Evolutionary conservation across 2,113 vertebrate species (phyloP), one percentile per base, ranked within the genome.

Genomic region (Camelus bactrianus): DNA sequence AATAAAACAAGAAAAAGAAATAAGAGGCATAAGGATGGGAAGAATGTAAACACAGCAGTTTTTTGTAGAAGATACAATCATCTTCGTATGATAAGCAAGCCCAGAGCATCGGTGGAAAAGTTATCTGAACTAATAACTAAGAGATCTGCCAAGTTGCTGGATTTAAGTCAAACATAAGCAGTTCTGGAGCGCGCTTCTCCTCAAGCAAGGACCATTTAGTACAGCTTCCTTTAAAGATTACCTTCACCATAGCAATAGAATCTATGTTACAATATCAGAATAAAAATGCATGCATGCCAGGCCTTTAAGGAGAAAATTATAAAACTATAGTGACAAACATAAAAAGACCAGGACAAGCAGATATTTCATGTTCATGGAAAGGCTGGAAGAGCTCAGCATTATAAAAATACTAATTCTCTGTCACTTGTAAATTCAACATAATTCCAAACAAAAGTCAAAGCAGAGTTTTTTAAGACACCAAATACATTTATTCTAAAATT

Each of bases 91-190:
- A 24, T 26, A 64, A 42, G 50, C 46, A 54, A 52, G 5, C 46
- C 26, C 50, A 14, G 35, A 15, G 26, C 91, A 26, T 11, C 60
- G 1, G 14, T 56, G 48, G n/a, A 13, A 20, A 89, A 56, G 46
- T 12, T 9, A 19, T 52, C 8, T 17, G 35, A 73, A n/a, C 19
- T 67, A 16, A n/a, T 46, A 35, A 30, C 13, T 24, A 9, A 46
- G 60, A 64, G 16, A n/a, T 38, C 38, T 35, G 52, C 17, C 69
- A 83, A 22, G 28, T 8, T 17, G 38, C 54, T 48, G 35, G 30
- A 8, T 22, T 58, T 13, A 54, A 56, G 46, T 3, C 10, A 54
- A 48, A 56, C 2, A 38, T 0, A 2, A 1, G 1, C 35, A 26
- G 14, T 64, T 35, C 11, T 7, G 42, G 28, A 52, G 32, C 10